Percentiles rank a stretch among this genome's conserved stretches.
These are phyloP conservation scores for Euwallacea similis DNA, from an alignment of 1,140 invertebrate species.

Conservation along the genomic window DNA sequence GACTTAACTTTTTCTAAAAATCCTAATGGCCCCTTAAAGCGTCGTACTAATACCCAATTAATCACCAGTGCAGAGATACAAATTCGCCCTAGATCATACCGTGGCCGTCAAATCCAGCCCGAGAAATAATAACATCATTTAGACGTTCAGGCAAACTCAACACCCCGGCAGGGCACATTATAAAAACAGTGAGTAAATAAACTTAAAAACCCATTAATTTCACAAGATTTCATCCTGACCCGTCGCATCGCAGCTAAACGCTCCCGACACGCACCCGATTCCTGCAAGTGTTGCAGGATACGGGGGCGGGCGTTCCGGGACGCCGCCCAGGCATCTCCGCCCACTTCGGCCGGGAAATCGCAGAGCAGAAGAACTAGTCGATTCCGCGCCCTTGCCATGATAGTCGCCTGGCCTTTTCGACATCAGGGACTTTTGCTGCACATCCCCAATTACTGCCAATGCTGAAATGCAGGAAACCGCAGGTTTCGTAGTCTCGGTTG, in stretches of 20 bases:
- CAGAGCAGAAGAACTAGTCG: constrained; percentile 30
- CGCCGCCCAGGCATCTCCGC: constrained; percentile 31
- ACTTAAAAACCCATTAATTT: constrained; percentile 36
- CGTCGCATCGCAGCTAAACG: constrained; percentile 31
- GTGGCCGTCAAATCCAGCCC: not conserved
- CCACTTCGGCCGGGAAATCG: constrained; percentile 28
- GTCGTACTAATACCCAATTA: not conserved
- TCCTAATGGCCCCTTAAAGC: too few relatives aligned
- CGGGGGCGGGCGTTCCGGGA: constrained; percentile 20
- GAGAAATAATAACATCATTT: constrained; percentile 17
- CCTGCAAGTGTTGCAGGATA: constrained; percentile 35
- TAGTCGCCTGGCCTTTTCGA: not conserved
- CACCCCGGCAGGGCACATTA: constrained; percentile 17
- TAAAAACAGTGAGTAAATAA: constrained; percentile 35
- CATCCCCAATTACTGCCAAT: constrained; percentile 1
- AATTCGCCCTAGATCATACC: too few relatives aligned
- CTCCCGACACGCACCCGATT: constrained; percentile 29
- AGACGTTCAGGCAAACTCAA: constrained; percentile 8
- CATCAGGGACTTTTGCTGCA: not conserved
- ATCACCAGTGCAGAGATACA: too few relatives aligned
- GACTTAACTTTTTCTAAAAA: too few relatives aligned
- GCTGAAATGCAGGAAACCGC: not conserved
- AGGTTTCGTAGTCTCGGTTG: not conserved
- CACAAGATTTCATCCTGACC: constrained; percentile 25
- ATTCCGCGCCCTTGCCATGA: constrained; percentile 20